phyloP scores from a whole-genome alignment of 2,113 vertebrate genomes.

The Phyllostomus hastatus region DNA sequence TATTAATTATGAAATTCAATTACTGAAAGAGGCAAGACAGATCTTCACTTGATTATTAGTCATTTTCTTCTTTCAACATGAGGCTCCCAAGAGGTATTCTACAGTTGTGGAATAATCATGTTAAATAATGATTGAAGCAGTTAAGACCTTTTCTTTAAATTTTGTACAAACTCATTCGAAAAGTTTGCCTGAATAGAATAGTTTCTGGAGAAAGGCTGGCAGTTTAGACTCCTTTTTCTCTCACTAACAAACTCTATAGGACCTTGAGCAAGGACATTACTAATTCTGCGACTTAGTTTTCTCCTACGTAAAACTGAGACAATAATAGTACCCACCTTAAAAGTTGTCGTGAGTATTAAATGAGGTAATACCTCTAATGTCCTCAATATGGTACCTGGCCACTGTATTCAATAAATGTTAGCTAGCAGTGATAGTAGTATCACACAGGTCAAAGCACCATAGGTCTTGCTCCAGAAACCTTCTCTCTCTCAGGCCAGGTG shows the following conservation, averaged over 20 bases:
- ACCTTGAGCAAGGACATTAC: not conserved
- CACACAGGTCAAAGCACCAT: not conserved
- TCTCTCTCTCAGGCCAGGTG: not conserved
- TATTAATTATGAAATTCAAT: slow-evolving; percentile 44
- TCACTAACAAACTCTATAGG: not conserved
- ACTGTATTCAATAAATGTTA: not conserved
- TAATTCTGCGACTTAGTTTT: slow-evolving; percentile 13
- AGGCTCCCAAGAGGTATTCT: not conserved
- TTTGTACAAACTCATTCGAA: slow-evolving; percentile 26
- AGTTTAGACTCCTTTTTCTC: not conserved
- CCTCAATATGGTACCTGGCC: not conserved
- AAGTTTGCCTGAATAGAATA: not conserved
- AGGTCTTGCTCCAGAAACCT: not conserved
- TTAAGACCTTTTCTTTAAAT: slow-evolving; percentile 23
- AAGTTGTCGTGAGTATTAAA: not conserved
- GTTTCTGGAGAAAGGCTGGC: not conserved
- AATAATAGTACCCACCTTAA: not conserved
- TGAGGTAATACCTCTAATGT: not conserved
- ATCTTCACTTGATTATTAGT: slow-evolving; percentile 38
- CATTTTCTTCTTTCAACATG: slow-evolving; percentile 30
- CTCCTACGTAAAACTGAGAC: not conserved
- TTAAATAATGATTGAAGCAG: slow-evolving; percentile 4
- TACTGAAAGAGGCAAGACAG: slow-evolving; percentile 22
- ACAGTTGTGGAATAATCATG: not conserved
- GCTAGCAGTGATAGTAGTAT: not conserved